Evolutionary conservation across 2,113 vertebrate species (phyloP), one percentile per base, ranked within the genome.

Genomic region (Malurus alboscapulatus): DNA sequence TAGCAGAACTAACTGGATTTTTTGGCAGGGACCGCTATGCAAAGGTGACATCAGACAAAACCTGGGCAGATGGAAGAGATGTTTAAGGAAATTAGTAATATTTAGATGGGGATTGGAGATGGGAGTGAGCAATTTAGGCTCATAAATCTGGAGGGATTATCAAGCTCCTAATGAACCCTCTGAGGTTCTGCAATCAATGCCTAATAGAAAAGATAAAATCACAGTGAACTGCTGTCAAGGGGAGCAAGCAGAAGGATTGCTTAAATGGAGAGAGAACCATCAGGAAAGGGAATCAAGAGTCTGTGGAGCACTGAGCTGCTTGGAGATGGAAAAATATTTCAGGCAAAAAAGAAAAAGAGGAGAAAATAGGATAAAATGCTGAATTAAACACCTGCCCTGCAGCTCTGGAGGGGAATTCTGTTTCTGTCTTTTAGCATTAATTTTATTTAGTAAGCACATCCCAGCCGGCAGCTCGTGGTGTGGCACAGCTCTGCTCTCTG

Each of bases 131-230:
- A 57, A 83, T 96, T 95, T 94, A 95, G 96, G 42, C 90, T 97
- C 96, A 97, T 98, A 97, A 98, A 97, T 97, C 97, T 97, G 94
- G 91, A 94, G 96, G 96, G 96, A 96, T 97, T 97, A 97, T 96
- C 95, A 93, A 89, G 93, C 93, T 89, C 58, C 95, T 97, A 98
- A 97, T 97, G 96, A 97, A 97, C 92, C 96, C 95, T 93, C 92
- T 68, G 96, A 97, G 96, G 76, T 93, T 96, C 92, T 75, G 81
- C 94, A 95, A 87, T 97, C 86, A 57, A 91, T 94, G 94, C 92
- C 92, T 97, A 96, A 97, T 93, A 90, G 96, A 83, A 97, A 91
- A 98, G 97, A 97, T 97, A 97, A 97, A 97, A 97, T 96, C 94
- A 83, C 17, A 81, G 85, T 42, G 90, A 96, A 68, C 90, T 90